Base-by-base conservation (phyloP, 2,888 invertebrate species). In the Tachystola acroxantha region DNA sequence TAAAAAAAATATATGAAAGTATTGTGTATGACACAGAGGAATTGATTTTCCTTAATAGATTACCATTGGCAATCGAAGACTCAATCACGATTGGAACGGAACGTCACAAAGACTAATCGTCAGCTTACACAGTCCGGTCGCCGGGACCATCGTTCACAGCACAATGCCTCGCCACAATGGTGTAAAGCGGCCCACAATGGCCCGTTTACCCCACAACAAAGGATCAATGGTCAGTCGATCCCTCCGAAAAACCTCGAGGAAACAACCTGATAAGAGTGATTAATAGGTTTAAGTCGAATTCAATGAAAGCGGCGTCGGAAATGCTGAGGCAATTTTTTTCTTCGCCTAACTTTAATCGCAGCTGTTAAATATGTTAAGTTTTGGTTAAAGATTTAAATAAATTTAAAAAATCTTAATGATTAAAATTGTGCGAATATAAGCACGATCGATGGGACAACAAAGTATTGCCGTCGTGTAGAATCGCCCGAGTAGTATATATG, bases 221-320 rank as follows among this genome's bases (percentile, higher is more conserved):
- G 57, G 62, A 61, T 70, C 64, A 70, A 74, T 70, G 76, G 77
- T 68, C 77, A 74, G 68, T 64, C 63, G 65, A 67, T 64, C 68
- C 76, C 67, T 61, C 50, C 65, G 64, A 77, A 84, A 80, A 81
- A 78, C 71, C 71, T 67, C 64, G 48, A 72, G 68, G 74, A 74
- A 75, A 74, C 70, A 65, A 63, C 64, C 77, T 72, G 85, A 86
- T 86, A 86, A 82, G 76, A 70, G 78, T 86, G 85, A 86, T 86
- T 85, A 85, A 86, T 85, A 78, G 85, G 72, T 70, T 74, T 73
- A 79, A 84, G 75, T 68, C 66, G 73, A 73, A 74, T 81, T 85
- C 85, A 85, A 84, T 85, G 80, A 74, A 80, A 75, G 66, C 61
- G 53, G 55, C 45, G 48, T 55, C 57, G 61, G 70, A 58, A 68